Conservation (phyloP, 2,113 vertebrate genomes). For the Nothocercus nigrocapillus region DNA sequence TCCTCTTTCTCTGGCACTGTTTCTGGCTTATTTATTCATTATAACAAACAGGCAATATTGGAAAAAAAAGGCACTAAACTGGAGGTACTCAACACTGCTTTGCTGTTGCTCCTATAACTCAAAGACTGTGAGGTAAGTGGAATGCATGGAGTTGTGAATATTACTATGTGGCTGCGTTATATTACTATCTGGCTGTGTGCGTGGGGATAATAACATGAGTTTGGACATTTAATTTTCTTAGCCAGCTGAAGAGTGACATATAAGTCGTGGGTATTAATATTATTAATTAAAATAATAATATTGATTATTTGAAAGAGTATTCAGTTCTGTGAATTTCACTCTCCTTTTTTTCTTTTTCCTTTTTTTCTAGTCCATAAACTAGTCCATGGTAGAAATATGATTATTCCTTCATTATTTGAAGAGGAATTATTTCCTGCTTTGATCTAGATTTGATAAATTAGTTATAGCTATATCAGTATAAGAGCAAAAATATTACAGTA, state of each 20-base stretch:
- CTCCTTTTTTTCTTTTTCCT: neutral
- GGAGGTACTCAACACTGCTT: neutral
- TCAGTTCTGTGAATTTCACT: neutral
- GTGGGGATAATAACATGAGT: neutral
- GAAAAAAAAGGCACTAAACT: neutral
- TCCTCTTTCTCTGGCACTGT: neutral
- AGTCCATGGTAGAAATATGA: neutral
- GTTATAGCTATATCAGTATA: slow-evolving; percentile 35
- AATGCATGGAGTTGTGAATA: neutral
- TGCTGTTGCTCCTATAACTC: neutral
- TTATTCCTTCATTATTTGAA: neutral
- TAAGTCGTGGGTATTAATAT: neutral
- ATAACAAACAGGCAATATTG: neutral
- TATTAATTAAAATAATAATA: neutral
- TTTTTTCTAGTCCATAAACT: slow-evolving; percentile 1
- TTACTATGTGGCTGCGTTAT: neutral
- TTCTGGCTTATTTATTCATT: neutral
- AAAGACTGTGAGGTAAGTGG: neutral
- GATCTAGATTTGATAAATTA: neutral
- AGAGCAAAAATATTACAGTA: slow-evolving; percentile 18
- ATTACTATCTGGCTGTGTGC: neutral
- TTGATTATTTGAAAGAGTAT: neutral
- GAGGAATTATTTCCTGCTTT: slow-evolving; percentile 27
- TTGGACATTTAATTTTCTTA: neutral
- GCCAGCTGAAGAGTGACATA: neutral